These are phyloP conservation scores for Ridgeia piscesae DNA, from an alignment of 1,140 invertebrate species.

Conservation along the genomic window DNA sequence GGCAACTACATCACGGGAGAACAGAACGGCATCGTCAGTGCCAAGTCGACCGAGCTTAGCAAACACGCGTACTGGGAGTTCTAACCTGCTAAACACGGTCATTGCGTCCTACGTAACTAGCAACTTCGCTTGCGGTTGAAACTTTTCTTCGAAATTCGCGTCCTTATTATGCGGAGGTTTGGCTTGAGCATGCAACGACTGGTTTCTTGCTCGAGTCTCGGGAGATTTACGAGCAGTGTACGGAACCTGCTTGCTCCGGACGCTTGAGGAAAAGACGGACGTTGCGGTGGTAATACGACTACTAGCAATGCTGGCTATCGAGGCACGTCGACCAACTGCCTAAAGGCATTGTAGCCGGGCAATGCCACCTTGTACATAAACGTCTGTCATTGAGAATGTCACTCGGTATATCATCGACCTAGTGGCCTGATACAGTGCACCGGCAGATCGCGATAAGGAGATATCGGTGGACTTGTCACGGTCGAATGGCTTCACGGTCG, in stretches of 20 bases:
- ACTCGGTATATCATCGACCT: neutral
- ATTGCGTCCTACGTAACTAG: neutral
- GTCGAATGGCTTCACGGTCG: neutral
- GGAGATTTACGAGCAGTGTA: neutral
- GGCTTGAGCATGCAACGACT: neutral
- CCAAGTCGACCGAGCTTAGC: constrained; percentile 71
- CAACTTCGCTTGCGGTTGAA: neutral
- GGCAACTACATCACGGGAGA: constrained; percentile 85
- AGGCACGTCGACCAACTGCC: too few species aligned
- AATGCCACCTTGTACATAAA: neutral
- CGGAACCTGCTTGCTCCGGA: neutral
- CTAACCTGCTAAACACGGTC: constrained; percentile 31
- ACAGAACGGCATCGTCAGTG: constrained; percentile 90
- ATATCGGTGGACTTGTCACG: neutral
- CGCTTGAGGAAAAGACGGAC: neutral
- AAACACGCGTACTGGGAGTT: constrained; percentile 49
- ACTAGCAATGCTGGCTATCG: too few species aligned
- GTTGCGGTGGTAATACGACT: too few species aligned
- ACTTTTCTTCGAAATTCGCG: neutral
- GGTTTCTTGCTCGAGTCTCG: neutral
- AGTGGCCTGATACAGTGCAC: neutral
- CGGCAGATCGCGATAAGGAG: neutral
- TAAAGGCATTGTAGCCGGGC: too few species aligned
- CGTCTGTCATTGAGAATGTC: neutral
- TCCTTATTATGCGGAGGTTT: neutral